phyloP scores from a whole-genome alignment of 2,888 invertebrate species.

The Chaetogeoica ovagalla region DNA sequence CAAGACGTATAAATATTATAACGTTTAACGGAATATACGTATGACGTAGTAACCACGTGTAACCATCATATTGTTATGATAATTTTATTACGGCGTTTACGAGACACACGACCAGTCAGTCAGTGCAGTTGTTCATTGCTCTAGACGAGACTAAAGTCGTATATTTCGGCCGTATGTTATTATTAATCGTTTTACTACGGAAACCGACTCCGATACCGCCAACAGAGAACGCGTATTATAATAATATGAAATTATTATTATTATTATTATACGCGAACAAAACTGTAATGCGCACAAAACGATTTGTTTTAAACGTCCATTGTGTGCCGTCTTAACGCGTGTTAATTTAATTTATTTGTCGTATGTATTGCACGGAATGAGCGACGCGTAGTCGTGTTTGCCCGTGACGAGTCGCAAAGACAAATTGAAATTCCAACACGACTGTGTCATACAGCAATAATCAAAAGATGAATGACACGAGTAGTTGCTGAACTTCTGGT shows the following conservation, averaged over 20 bases:
- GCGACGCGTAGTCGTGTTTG: too few species aligned
- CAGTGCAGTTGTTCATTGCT: not conserved
- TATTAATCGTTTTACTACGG: conserved; percentile 32
- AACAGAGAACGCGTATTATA: not conserved
- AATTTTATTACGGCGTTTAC: not conserved
- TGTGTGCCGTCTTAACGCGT: not conserved
- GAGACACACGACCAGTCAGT: conserved; percentile 1
- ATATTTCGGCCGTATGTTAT: not conserved
- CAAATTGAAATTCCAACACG: too few species aligned
- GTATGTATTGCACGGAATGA: too few species aligned
- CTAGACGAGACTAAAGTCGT: not conserved
- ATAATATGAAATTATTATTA: too few species aligned
- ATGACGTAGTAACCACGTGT: not conserved
- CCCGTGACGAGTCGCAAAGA: too few species aligned
- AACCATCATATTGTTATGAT: too few species aligned
- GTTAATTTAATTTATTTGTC: too few species aligned
- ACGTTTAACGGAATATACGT: not conserved
- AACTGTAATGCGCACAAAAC: not conserved
- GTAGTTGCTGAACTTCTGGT: too few species aligned
- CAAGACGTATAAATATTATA: not conserved
- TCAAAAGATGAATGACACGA: too few species aligned
- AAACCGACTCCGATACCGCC: not conserved
- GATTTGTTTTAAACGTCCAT: not conserved
- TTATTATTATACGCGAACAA: not conserved
- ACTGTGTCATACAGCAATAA: too few species aligned